Evolutionary conservation across 2,797 vertebrate species (phyloP).

Genomic region (Gymnopithys bicolor): DNA sequence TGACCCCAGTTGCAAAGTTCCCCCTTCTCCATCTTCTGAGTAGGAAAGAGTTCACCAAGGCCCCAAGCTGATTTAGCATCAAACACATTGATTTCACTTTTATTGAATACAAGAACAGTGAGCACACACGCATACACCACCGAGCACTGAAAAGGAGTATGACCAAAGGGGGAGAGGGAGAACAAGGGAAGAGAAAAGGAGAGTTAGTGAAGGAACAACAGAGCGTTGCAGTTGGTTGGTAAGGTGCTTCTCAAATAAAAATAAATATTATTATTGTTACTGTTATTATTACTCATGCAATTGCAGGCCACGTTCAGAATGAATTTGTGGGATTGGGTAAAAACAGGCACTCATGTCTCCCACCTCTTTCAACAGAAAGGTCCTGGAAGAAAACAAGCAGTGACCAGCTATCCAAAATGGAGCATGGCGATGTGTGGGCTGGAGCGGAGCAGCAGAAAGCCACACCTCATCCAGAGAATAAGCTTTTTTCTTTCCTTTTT

Average conservation of each 20-base stretch:
- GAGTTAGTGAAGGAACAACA: constrained; percentile 75
- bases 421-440: background rate
- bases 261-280: constrained; percentile 67
- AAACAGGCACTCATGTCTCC: constrained; percentile 76
- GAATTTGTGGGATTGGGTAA: constrained; percentile 67
- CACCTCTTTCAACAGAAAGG: constrained; percentile 62
- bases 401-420: background rate
- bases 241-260: constrained; percentile 78
- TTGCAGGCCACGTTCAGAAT: constrained; percentile 78
- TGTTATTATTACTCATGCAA: constrained; percentile 78
- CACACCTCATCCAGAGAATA: background rate
- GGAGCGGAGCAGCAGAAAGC: constrained; percentile 26
- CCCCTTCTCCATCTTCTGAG: background rate
- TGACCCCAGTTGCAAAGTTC: accelerated
- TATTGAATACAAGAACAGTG: constrained; percentile 96
- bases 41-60: background rate
- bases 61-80: constrained; percentile 72
- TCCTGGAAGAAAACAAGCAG: constrained; percentile 47
- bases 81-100: constrained; percentile 95
- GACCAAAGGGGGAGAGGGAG: constrained; percentile 72
- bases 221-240: constrained; percentile 73
- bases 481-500: background rate
- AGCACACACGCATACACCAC: constrained; percentile 95
- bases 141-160: constrained; percentile 83
- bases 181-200: constrained; percentile 74